Evolutionary conservation across 2,888 invertebrate genomes (phyloP).

Genomic region (Himalopsyche japonica): DNA sequence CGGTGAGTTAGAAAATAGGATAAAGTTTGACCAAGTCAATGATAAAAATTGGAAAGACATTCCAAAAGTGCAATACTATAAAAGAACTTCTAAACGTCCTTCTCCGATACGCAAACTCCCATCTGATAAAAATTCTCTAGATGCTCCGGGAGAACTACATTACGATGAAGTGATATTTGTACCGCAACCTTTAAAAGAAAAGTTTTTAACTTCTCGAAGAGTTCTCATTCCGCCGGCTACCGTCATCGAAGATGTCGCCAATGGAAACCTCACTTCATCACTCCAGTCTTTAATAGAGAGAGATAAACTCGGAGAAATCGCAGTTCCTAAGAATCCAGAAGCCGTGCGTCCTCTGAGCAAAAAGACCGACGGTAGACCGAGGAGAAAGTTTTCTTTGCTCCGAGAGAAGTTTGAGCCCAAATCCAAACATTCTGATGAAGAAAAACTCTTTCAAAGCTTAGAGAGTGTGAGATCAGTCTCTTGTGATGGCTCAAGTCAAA

Average conservation of each 20-base stretch:
- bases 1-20: not conserved
- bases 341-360: constrained; percentile 55
- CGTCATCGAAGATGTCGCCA: not conserved
- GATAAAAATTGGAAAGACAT: not conserved
- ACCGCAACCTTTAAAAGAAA: constrained; percentile 42
- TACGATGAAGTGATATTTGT: constrained; percentile 53
- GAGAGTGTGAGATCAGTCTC: constrained; percentile 45
- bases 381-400: constrained; percentile 63
- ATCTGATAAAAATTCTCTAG: not conserved
- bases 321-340: constrained; percentile 44
- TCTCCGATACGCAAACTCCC: not conserved
- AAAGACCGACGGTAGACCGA: constrained; percentile 48
- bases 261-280: constrained; percentile 46
- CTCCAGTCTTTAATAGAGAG: constrained; percentile 56
- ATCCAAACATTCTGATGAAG: constrained; percentile 55
- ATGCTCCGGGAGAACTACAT: not conserved
- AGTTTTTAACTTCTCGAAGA: not conserved
- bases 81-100: not conserved
- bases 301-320: constrained; percentile 46
- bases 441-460: constrained; percentile 52
- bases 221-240: not conserved
- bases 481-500: constrained; percentile 43
- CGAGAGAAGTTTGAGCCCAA: constrained; percentile 63
- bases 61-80: not conserved
- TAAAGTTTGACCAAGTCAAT: not conserved